Base-by-base conservation (phyloP, 1,140 invertebrate genomes). In the Oscheius sp. region DNA sequence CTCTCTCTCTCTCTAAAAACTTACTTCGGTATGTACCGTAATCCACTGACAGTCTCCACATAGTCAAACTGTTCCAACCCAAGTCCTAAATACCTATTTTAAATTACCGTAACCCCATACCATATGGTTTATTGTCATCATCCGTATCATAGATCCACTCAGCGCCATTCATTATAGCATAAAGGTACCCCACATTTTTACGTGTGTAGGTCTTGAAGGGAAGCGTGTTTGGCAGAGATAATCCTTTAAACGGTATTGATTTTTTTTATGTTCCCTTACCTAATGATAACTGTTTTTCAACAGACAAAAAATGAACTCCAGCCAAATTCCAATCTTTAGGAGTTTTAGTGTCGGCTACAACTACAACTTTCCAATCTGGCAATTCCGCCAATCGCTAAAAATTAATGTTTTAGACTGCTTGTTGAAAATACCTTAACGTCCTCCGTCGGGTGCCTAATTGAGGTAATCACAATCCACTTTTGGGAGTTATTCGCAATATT, bases 131-230 rank as follows among this genome's bases (percentile, higher is more conserved):
- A 34, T 71, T 71, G 42, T 74, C 72, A 62, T 74, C 72, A 36
- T 74, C 72, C 3, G 72, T 74, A 31, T 74, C 72, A 38, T 74
- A 74, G 32, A 74, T 74, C 72, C 72, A 74, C 35, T 74, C 45
- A 26, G 72, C 72, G 13, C 72, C 72, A 32, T 79, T 61, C 28
- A 75, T 29, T 49, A 80, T 79, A 3, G 79, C 79, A 65, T 77
- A 80, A 23, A 80, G 68, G 58, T 80, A 80, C 32, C 79, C 79
- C 52, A 80, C 65, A 29, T 61, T 73, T 52, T 79, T 79, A 20
- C 79, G 18, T 2, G 68, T 80, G 46, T 80, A 80, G 26, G 52
- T 74, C 29, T 78, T 72, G 35, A 45, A 70, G 2, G 76, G 76
- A 0, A 80, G 23, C n/a, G 2, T 45, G 26, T 20, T 23, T 15